Conservation (phyloP, 2,888 invertebrate genomes). For the Keiferia lycopersicella region DNA sequence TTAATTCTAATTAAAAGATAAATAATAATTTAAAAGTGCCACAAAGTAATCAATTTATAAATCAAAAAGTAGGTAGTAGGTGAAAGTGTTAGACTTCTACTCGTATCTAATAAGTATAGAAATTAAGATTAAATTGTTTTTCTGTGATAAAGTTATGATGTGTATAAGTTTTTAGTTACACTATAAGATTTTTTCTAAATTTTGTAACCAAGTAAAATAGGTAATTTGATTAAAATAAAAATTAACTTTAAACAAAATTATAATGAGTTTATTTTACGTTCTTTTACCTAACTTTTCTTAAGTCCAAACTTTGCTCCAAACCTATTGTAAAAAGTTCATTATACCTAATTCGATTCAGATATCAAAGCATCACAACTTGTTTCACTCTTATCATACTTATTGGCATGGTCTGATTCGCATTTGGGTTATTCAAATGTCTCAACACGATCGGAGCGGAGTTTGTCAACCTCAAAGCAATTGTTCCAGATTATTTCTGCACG, state of each 20-base stretch:
- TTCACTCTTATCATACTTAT: conserved; percentile 34
- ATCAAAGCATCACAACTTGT: conserved; percentile 28
- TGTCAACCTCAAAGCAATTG: conserved; percentile 37
- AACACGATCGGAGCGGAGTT: conserved; percentile 45
- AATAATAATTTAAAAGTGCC: conserved; percentile 53
- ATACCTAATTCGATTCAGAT: not conserved
- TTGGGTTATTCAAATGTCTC: conserved; percentile 50
- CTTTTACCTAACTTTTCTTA: not conserved
- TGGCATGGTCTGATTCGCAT: conserved; percentile 47
- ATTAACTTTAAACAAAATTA: too few species aligned
- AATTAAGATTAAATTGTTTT: not conserved
- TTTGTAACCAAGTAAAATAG: too few species aligned
- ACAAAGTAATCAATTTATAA: conserved; percentile 43
- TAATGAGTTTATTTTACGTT: not conserved
- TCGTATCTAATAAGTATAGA: not conserved
- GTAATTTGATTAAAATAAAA: too few species aligned
- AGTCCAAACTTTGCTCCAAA: not conserved
- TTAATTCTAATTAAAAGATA: not conserved
- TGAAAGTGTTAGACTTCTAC: conserved; percentile 38
- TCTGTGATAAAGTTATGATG: not conserved
- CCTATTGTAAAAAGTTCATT: not conserved
- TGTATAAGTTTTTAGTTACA: not conserved
- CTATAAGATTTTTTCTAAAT: too few species aligned
- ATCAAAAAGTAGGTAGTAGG: conserved; percentile 32
- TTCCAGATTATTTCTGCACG: conserved; percentile 44